A percentile compares a stretch with the other conserved stretches of the same genome.
phyloP scores from a whole-genome alignment of 1,140 invertebrate genomes.

The Eriosoma lanigerum region DNA sequence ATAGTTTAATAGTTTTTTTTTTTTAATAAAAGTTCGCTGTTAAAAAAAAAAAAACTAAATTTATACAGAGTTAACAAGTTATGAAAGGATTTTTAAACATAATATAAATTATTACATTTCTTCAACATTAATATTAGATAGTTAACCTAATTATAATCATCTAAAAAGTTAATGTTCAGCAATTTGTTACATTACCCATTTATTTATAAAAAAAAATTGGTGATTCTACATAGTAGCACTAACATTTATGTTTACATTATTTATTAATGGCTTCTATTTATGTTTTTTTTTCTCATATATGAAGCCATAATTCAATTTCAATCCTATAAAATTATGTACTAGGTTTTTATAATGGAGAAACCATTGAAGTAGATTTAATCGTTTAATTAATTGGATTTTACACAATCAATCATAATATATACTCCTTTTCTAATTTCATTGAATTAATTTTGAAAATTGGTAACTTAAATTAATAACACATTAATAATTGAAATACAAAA shows the following conservation, averaged over 20 bases:
- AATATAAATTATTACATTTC: too few species aligned
- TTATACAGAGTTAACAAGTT: too few species aligned
- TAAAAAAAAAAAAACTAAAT: too few species aligned
- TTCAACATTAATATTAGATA: too few species aligned
- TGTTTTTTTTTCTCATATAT: slow-evolving; percentile 29
- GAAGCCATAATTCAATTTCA: slow-evolving; percentile 42
- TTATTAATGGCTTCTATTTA: slow-evolving; percentile 38
- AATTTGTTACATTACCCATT: not conserved
- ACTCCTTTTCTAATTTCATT: not conserved
- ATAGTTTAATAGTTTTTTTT: too few species aligned
- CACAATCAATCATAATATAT: slow-evolving; percentile 19
- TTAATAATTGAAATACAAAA: too few species aligned
- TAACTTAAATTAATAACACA: too few species aligned
- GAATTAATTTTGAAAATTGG: too few species aligned
- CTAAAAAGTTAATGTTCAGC: not conserved
- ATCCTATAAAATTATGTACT: slow-evolving; percentile 33
- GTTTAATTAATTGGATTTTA: slow-evolving; percentile 33
- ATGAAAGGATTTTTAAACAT: too few species aligned
- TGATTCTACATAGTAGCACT: not conserved
- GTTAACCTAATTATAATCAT: not conserved
- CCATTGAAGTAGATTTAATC: slow-evolving; percentile 37
- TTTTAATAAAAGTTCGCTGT: too few species aligned
- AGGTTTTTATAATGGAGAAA: slow-evolving; percentile 29
- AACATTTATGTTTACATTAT: not conserved
- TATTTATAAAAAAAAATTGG: not conserved